Conservation (phyloP, 2,888 invertebrate species). For the Cerastis rubricosa region DNA sequence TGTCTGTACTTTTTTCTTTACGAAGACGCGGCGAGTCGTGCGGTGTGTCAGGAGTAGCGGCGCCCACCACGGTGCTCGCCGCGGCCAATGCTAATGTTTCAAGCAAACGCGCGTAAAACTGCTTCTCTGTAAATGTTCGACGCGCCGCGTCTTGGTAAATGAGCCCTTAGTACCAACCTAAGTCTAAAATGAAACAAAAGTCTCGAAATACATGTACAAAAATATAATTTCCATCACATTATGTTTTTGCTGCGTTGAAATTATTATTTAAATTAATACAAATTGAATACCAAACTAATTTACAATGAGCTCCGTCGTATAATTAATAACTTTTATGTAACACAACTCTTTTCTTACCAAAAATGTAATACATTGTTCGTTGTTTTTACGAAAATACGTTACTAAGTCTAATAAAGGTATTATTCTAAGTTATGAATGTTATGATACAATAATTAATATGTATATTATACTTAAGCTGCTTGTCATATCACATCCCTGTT, state of each 20-base stretch:
- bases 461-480: slow-evolving; percentile 30
- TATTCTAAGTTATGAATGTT: not conserved
- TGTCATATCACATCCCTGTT: slow-evolving; percentile 83
- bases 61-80: no score
- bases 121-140: no score
- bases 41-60: no score
- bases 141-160: no score
- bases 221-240: slow-evolving; percentile 6
- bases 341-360: not conserved
- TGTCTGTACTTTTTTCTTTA: no score
- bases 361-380: not conserved
- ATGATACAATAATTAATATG: not conserved
- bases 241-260: not conserved
- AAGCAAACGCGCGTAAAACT: no score
- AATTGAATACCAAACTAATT: not conserved
- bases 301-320: not conserved
- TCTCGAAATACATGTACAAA: slow-evolving; percentile 27
- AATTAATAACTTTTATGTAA: not conserved
- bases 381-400: not conserved
- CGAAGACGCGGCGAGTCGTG: no score
- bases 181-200: slow-evolving; percentile 10
- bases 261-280: not conserved
- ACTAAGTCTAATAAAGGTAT: not conserved
- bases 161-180: no score
- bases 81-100: no score